Evolutionary conservation across 2,113 vertebrate genomes (phyloP), one percentile per base, ranked within the genome.

Genomic region (Pyxicephalus adspersus): DNA sequence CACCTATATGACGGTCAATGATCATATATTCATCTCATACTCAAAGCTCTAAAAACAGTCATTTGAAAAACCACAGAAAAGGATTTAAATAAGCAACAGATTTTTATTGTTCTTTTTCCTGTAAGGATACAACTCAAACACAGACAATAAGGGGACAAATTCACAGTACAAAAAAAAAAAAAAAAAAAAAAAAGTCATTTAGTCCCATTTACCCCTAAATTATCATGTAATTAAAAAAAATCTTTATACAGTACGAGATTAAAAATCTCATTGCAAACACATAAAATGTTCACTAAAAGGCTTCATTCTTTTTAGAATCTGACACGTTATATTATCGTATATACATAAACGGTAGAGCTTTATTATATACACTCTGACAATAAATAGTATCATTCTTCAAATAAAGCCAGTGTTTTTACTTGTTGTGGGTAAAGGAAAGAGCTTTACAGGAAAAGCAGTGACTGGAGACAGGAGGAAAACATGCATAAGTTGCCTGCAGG

Each of bases 321-420:
- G 77, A 61, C 66, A 80, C 31, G n/a, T 61, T 34, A 68, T 45
- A 68, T 67, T 20, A 38, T 68, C 65, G 58, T 80, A 80, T 80
- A 57, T 79, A 80, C 77, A 80, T 45, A 26, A n/a, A 78, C 4
- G 16, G 5, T 71, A 63, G 38, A 23, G 28, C 55, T 18, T 75
- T 23, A 61, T 68, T 70, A 80, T 70, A 61, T 66, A 80, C 11
- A 67, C 64, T 79, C 64, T 71, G 52, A 55, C 65, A 80, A 80
- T 80, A 80, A 80, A 80, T 70, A 80, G 64, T 31, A 61, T 61
- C 77, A 80, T 58, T 80, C 64, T 34, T 70, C 34, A 71, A 70
- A 80, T 51, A 80, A 61, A 80, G 77, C 77, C 77, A 80, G 77
- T 80, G 77, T 80, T 61, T 45, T 71, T 71, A 80, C 64, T 61